Base-by-base conservation (phyloP, 2,888 invertebrate species). In the Stenotaenia linearis region DNA sequence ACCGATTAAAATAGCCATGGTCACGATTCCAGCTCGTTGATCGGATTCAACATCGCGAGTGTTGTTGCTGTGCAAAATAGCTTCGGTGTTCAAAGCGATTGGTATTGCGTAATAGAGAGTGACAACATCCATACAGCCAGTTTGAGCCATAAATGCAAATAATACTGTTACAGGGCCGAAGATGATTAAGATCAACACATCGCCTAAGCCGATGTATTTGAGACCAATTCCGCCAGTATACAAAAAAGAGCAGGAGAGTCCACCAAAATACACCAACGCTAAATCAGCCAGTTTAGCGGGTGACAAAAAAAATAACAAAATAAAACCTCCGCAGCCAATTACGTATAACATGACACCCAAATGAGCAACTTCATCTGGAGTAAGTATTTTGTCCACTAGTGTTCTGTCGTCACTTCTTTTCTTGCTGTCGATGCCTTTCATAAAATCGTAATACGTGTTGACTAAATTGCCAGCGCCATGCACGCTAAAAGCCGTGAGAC, bases 381-480 rank as follows among this genome's bases (percentile, higher is more conserved):
- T 90, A 79, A 97, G 88, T 83, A 96, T 91, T 83, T 95, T 93
- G 88, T 97, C 97, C n/a, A 97, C 97, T 79, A 97, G 88, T 83
- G 95, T 97, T 84, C 97, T 90, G 85, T 97, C 97, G 85, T 97
- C 97, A 83, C 96, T 95, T 23, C 61, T 61, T 76, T 84, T 84
- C 88, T 94, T 95, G 85, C 93, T 94, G 86, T 98, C 97, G 80
- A 97, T 96, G 75, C 94, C 97, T 88, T 95, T 95, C 37, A 94
- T 91, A 85, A 93, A 98, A 87, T 98, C 97, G 86, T 93, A 97
- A 86, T 97, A 97, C 0, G 97, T 97, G 86, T 97, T 97, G 28
- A 98, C 97, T 56, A 97, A 92, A 87, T 98, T 98, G 78, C 97
- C 97, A 81, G 97, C 97, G 81, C 96, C 96, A 85, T 98, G 97